Conservation (phyloP, 2,797 vertebrate species). For the Salarias fasciatus region DNA sequence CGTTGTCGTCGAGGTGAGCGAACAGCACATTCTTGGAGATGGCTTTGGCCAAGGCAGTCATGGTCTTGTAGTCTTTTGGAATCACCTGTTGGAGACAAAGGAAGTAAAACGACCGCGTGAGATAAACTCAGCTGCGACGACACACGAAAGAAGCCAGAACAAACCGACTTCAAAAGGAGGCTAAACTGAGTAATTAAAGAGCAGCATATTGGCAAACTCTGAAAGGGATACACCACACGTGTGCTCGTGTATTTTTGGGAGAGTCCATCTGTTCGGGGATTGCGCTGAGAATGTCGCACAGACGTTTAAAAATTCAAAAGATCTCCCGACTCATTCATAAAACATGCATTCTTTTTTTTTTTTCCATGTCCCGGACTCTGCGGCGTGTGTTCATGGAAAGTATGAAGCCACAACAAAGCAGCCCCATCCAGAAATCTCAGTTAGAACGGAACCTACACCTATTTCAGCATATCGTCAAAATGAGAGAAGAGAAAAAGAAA, state of each 20-base stretch:
- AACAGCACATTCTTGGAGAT: conserved; percentile 98
- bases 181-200: conserved; percentile 76
- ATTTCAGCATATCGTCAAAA: no score
- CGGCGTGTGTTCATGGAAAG: conserved; percentile 36
- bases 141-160: conserved; percentile 61
- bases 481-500: conserved; percentile 10
- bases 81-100: conserved; percentile 88
- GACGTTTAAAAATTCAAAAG: conserved; percentile 64
- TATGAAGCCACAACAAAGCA: conserved; percentile 68
- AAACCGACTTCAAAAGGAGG: conserved; percentile 65
- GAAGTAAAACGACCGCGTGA: conserved; percentile 32
- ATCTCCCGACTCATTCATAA: conserved; percentile 76
- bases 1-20: conserved; percentile 96
- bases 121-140: conserved; percentile 37
- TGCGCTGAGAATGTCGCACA: conserved; percentile 65
- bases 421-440: conserved; percentile 30
- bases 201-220: conserved; percentile 67
- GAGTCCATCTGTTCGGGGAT: conserved; percentile 77
- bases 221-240: conserved; percentile 67
- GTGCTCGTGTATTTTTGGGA: conserved; percentile 75
- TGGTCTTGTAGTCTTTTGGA: conserved; percentile 99
- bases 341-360: no score
- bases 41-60: conserved; percentile 97
- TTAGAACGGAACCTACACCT: conserved; percentile 35
- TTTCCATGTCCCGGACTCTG: conserved; percentile 63